Base-by-base conservation (phyloP, 1,140 invertebrate species). In the Drosophila leontia region DNA sequence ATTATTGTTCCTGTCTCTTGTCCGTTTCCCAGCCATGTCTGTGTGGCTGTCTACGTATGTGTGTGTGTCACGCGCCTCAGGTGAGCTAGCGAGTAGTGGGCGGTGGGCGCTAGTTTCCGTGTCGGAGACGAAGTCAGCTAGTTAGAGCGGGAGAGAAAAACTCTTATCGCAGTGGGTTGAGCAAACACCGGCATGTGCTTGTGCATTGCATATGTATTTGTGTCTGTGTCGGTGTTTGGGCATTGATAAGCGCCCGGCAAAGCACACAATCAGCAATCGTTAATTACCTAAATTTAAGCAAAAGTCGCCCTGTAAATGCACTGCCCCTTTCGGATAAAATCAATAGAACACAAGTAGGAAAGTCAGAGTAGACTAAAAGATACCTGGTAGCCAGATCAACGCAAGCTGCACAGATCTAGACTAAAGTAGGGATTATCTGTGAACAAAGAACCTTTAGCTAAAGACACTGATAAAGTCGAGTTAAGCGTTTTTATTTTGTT, bases 101-200 rank as follows among this genome's bases (percentile, higher is more conserved):
- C 41, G 32, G 8, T 29, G 34, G 55, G 57, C 7, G 64, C 11
- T 34, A 45, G 65, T 55, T 67, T 44, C 39, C 13, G 26, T 37
- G 9, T 37, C 39, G 11, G 15, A 48, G 45, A 45, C 55, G 37
- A n/a, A 51, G 29, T 29, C 29, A 64, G n/a, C 13, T 55, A 37
- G 57, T 53, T 62, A 63, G 78, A 55, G 56, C 45, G 17, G 13
- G 58, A 86, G 53, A 69, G 59, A 34, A 47, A 39, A 48, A 13
- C 37, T 41, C 77, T 87, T 87, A 87, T 87, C 84, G 55, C 53
- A 80, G 51, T 83, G 51, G 83, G 76, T 87, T 87, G 82, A 87
- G 75, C 79, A 86, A 86, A 82, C 61, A 58, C 68, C 56, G 23
- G 53, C 59, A 55, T 57, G 37, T 37, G 45, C 37, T 42, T 12